Evolutionary conservation across 2,888 invertebrate species (phyloP), one percentile per base, ranked within the genome.

Genomic region (Herminia tarsipennalis): DNA sequence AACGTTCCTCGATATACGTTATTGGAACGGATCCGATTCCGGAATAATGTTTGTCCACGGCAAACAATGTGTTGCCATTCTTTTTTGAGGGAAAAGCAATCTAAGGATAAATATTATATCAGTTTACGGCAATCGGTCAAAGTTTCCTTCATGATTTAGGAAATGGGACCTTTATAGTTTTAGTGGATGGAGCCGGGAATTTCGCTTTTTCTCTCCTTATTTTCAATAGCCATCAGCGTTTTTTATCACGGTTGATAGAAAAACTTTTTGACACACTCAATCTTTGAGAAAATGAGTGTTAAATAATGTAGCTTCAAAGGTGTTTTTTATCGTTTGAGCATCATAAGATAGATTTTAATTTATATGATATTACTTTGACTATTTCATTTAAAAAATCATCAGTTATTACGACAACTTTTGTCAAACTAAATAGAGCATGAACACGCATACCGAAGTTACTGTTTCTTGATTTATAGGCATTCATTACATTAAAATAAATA

Each of bases 81-180:
- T 58, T 66, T 73, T 75, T 69, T 63, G 55, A 41, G 48, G 70
- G 50, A 64, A 67, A 74, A 73, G 56, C 74, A 71, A 76, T 76
- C 67, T 74, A 53, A 56, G 66, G 70, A 72, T 73, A 75, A 74
- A 75, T 73, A 73, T 75, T 67, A 70, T 70, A 70, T 70, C 64
- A 70, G 70, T 66, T 67, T 50, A 67, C 67, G 70, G 62, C 70
- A 66, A 70, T 70, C 68, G 70, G 68, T 70, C 68, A 70, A 70
- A 70, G 69, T 70, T 62, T 58, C 49, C 43, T 67, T 64, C 59
- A 66, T 66, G 66, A 68, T 67, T 70, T 67, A 60, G 61, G 61
- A 59, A 64, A 66, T 62, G 52, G 56, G 49, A 38, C 55, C 60
- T 63, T 67, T 66, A 69, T 69, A 60, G 60, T 67, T 69, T 69